Conservation (phyloP, 1,140 invertebrate genomes). For the Gryllus bimaculatus region DNA sequence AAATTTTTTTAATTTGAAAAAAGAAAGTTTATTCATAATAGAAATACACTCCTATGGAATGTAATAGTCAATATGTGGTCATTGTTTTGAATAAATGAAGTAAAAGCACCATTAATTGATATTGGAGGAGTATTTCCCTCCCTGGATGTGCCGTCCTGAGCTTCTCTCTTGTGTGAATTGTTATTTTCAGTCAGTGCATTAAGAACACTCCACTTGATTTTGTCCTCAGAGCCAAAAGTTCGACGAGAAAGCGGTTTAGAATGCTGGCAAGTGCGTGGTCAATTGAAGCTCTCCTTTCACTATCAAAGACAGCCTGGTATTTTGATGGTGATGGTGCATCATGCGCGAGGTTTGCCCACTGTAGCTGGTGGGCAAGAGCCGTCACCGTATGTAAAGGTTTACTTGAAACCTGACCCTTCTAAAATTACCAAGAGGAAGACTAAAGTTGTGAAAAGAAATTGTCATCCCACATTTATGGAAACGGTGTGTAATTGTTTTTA, state of each 20-base stretch:
- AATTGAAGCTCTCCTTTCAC: slow-evolving; percentile 66
- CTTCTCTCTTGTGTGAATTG: too few relatives aligned
- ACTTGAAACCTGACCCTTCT: slow-evolving; percentile 76
- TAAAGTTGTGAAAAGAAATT: slow-evolving; percentile 81
- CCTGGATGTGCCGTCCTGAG: too few relatives aligned
- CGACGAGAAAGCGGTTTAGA: slow-evolving; percentile 22
- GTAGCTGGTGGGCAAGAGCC: slow-evolving; percentile 66
- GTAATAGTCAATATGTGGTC: too few relatives aligned
- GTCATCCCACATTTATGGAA: slow-evolving; percentile 96
- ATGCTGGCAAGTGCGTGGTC: slow-evolving; percentile 30
- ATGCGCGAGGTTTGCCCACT: slow-evolving; percentile 72
- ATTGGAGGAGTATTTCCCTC: too few relatives aligned
- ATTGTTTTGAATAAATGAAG: too few relatives aligned
- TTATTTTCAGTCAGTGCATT: too few relatives aligned
- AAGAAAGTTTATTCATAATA: too few relatives aligned
- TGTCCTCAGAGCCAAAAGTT: slow-evolving; percentile 21
- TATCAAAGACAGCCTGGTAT: slow-evolving; percentile 58
- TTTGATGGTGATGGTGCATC: slow-evolving; percentile 78
- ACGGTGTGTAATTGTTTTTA: slow-evolving; percentile 53
- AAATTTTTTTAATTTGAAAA: too few relatives aligned
- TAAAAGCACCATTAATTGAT: too few relatives aligned
- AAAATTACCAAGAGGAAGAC: slow-evolving; percentile 93
- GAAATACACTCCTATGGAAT: too few relatives aligned
- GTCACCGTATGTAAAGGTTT: slow-evolving; percentile 89
- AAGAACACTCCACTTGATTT: background rate